These are phyloP conservation scores for Percopsis omiscomaycus DNA, from an alignment of 2,797 vertebrate genomes.

Conservation along the genomic window DNA sequence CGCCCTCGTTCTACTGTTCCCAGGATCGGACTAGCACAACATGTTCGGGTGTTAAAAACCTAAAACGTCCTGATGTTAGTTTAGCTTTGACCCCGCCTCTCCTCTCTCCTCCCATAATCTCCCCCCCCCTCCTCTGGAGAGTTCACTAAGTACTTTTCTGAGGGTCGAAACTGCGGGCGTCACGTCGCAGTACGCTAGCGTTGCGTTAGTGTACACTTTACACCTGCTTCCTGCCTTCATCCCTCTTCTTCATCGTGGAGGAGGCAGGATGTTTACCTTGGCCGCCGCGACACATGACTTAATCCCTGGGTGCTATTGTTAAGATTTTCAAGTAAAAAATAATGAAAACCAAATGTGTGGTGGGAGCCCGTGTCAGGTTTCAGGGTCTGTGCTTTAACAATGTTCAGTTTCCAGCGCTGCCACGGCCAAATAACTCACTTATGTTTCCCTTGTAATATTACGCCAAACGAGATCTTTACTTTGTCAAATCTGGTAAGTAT, in stretches of 20 bases:
- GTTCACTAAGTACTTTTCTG: constrained; percentile 6
- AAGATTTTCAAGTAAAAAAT: constrained; percentile 65
- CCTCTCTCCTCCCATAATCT: not conserved
- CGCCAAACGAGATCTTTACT: constrained; percentile 80
- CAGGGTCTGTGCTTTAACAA: constrained; percentile 71
- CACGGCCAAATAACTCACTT: constrained; percentile 73
- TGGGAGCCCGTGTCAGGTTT: constrained; percentile 61
- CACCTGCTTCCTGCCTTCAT: constrained; percentile 78
- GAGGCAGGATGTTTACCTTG: constrained; percentile 81
- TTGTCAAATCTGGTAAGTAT: constrained; percentile 77
- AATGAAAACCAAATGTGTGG: constrained; percentile 79
- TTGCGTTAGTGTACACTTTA: constrained; percentile 54
- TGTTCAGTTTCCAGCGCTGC: constrained; percentile 67
- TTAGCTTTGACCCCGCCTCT: constrained; percentile 25
- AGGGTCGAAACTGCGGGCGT: constrained; percentile 22
- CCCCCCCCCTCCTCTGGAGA: not conserved
- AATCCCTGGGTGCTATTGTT: constrained; percentile 79
- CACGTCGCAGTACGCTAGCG: constrained; percentile 34
- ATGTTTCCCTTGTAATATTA: constrained; percentile 78
- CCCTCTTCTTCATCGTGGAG: constrained; percentile 69
- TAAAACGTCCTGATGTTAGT: constrained; percentile 25
- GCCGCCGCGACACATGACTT: constrained; percentile 73
- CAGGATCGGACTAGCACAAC: constrained; percentile 25
- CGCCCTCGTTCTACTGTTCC: constrained; percentile 29
- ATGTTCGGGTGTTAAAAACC: constrained; percentile 3